These are phyloP conservation scores for Macrotus californicus DNA, from an alignment of 2,113 vertebrate genomes.

Conservation along the genomic window DNA sequence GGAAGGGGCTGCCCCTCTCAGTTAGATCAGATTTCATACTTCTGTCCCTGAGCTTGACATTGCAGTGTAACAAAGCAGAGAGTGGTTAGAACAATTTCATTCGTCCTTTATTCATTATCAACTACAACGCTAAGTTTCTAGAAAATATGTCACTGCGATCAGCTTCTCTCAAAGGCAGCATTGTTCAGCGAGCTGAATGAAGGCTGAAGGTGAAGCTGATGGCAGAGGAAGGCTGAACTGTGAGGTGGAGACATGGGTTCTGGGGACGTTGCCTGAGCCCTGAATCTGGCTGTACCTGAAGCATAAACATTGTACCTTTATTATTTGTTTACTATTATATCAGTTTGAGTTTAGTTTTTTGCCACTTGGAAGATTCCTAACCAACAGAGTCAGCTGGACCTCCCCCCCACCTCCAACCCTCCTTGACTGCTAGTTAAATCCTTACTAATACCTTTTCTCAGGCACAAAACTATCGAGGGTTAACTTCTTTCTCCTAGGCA, in stretches of 20 bases:
- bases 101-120: neutral
- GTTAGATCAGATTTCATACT: neutral
- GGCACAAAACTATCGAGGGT: neutral
- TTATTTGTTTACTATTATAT: neutral
- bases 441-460: neutral
- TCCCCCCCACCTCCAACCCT: neutral
- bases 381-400: neutral
- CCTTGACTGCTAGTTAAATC: neutral
- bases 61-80: neutral
- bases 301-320: neutral
- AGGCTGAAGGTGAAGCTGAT: neutral
- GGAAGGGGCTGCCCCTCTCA: neutral
- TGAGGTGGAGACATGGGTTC: neutral
- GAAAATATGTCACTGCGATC: neutral
- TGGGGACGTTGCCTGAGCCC: neutral
- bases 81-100: neutral
- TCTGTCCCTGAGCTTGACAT: neutral
- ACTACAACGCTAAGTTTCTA: neutral
- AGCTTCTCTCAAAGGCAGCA: neutral
- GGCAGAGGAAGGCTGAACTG: neutral
- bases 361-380: neutral
- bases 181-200: neutral
- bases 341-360: neutral
- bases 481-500: neutral
- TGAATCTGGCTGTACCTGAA: neutral